Evolutionary conservation across 2,113 vertebrate species (phyloP), one percentile per base, ranked within the genome.

Genomic region (Oreotrochilus melanogaster): DNA sequence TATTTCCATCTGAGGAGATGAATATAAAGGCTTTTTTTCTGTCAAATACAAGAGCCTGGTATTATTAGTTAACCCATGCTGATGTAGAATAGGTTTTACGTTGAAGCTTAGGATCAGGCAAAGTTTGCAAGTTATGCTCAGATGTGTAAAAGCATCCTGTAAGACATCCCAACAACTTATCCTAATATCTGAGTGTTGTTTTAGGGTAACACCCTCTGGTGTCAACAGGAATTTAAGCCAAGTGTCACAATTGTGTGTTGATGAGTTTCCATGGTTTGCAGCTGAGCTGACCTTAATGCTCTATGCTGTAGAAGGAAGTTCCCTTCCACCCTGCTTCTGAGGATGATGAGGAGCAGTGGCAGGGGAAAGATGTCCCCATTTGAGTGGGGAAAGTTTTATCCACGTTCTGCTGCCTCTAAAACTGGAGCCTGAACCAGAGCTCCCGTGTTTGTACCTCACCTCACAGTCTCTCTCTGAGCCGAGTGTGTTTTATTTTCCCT

Each of bases 191-290:
- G 0, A 43, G 10, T 71, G 6, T 53, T 93, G 43, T 60, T 88
- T 64, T n/a, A 45, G 18, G 12, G 3, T 58, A 47, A 28, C n/a
- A 73, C 21, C n/a, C 18, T 80, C 30, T 66, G 42, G 3, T 37
- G 11, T 58, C 74, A 71, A 43, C 7, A 66, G 14, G 9, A 65
- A 58, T 74, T 61, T 37, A 70, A 76, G 58, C 10, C 10, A 47
- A 0, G 62, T 42, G 15, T 56, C n/a, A 57, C 24, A 51, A 64
- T 12, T 50, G 8, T 67, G 13, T 66, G 28, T 35, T 1, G 2
- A 6, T 43, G 24, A 30, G 10, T 61, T 86, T 69, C 48, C 4
- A 0, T 83, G 17, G 42, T 2, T 61, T 53, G 42, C 0, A 5
- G 7, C 12, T 45, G 25, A 62, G 13, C 13, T 47, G 31, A 39